Evolutionary conservation across 2,888 invertebrate genomes (phyloP), one percentile per base, ranked within the genome.

Genomic region (Oscheius myriophilus): DNA sequence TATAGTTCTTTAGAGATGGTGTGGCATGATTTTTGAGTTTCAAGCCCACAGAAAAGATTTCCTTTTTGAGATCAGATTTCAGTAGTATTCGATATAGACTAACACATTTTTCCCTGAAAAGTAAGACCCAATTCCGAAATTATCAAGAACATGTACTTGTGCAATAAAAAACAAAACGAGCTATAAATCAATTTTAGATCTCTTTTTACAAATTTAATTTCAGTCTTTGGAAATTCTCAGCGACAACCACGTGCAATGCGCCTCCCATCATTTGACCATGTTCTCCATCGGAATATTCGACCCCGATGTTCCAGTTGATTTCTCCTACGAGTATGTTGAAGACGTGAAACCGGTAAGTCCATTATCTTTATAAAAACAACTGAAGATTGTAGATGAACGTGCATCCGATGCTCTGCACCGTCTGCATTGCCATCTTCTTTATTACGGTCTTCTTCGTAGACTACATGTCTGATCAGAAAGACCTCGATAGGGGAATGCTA

Each of bases 201-300:
- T 23, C 25, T n/a, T 25, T 18, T 64, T 18, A 33, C 9, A 9
- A 6, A 33, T 33, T 33, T 49, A 18, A 33, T 41, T 57, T 3
- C 42, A 57, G 16, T 16, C 18, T 33, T n/a, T 18, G 18, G 18
- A 41, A 7, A 49, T 49, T 9, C 14, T 23, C 2, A 75, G 79
- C 25, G 66, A 71, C 52, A 57, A 68, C 12, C 63, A 64, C 54
- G 73, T 73, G 51, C 66, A 66, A 4, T 79, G 79, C 58, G 49
- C 68, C 1, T 67, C 75, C 0, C 33, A 71, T 57, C 79, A 79
- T 46, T 33, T 79, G 68, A 77, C 77, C 1, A 53, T 70, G 0
- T 79, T 76, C 67, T 76, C 77, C 9, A 69, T 76, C 51, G 81
- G 81, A 16, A 25, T 77, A 18, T 76, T 73, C 57, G 70, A 72